Evolutionary conservation across 2,888 invertebrate species (phyloP), one percentile per base, ranked within the genome.

Genomic region (Lottia gigantea): DNA sequence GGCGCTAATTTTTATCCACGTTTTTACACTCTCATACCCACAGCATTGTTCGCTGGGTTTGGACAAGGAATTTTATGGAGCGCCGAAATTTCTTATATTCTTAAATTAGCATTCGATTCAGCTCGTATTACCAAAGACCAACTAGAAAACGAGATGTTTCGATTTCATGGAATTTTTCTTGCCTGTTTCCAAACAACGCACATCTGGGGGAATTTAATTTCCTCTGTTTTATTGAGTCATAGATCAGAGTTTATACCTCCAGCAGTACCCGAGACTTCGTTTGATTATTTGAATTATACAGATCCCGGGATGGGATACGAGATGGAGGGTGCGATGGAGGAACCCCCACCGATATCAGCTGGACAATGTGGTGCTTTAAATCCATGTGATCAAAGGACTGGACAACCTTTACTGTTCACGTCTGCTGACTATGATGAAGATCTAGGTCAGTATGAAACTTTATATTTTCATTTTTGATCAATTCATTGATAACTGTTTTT

Each of bases 181-280:
- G 87, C 87, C 19, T 85, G 85, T 73, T 87, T 88, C 72, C 87
- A 88, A 73, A 87, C 88, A 1, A 86, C 87, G 11, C 88, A 88
- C 73, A 85, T 88, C 47, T 88, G 87, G 86, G 88, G 88, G 7
- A 88, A 88, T 74, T 79, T 88, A 12, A 84, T 87, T 31, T 87
- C 87, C 6, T 86, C 87, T 0, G 69, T 87, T 46, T 75, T 87
- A 66, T 78, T 87, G 12, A 70, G 73, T 12, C 71, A 72, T 46
- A 62, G 70, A n/a, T 62, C 74, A 8, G 40, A 64, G 15, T 46
- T 71, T 16, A 49, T 61, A 23, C 55, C 49, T 19, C 68, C 62
- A 14, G n/a, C 15, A 12, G 1, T 47, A 63, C 46, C 61, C 12
- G 46, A 15, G 40, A 11, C 40, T 40, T 6, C 40, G 11, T 40